Evolutionary conservation across 2,888 invertebrate genomes (phyloP).

Genomic region (Invenusta paracnida): DNA sequence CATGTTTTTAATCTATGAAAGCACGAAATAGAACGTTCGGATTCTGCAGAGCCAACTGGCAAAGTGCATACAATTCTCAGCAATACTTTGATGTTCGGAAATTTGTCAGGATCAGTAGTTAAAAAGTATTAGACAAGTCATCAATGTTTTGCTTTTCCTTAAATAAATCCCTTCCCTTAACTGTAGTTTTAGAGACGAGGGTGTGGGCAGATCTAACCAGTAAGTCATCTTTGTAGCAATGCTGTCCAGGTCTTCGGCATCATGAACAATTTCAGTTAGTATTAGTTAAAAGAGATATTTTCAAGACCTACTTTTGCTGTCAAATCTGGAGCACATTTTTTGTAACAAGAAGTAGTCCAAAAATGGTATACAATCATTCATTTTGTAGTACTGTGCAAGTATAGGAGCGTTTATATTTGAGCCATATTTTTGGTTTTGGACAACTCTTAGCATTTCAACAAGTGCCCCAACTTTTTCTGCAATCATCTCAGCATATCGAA

Average conservation of each 20-base stretch:
- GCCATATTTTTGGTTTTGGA: not conserved
- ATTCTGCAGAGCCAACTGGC: not conserved
- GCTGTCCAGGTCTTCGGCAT: not conserved
- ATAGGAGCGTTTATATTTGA: not conserved
- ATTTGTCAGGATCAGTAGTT: not conserved
- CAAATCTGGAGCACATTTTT: not conserved
- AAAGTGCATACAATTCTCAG: not conserved
- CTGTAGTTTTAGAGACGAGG: not conserved
- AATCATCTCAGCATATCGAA: too few relatives aligned
- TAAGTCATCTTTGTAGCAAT: not conserved
- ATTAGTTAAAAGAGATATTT: not conserved
- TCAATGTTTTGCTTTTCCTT: not conserved
- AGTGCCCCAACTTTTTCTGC: not conserved
- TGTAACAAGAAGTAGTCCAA: too few relatives aligned
- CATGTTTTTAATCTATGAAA: not conserved
- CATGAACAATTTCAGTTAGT: not conserved
- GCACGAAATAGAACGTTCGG: not conserved
- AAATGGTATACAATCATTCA: not conserved
- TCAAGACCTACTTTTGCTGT: not conserved
- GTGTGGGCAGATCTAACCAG: not conserved
- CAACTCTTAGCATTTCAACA: not conserved
- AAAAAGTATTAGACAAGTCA: not conserved
- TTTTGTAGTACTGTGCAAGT: not conserved
- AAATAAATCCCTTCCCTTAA: not conserved
- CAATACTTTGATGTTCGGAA: not conserved